phyloP scores from a whole-genome alignment of 2,113 vertebrate species.

The Pycnonotus jocosus region DNA sequence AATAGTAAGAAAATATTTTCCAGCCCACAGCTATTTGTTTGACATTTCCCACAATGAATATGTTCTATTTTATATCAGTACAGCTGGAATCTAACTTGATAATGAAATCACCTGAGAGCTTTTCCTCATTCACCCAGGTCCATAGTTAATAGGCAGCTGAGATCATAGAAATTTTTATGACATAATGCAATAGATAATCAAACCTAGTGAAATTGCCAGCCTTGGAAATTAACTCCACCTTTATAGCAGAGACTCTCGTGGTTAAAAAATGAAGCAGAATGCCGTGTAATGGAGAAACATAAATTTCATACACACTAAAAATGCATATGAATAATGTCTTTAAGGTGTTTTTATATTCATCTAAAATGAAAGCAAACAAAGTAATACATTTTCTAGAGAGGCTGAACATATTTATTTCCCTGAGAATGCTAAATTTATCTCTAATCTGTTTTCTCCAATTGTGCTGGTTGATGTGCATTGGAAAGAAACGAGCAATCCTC shows the following conservation, averaged over 20 bases:
- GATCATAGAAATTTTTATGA: conserved; percentile 21
- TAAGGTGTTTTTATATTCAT: conserved; percentile 56
- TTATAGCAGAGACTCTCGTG: background rate
- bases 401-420: conserved; percentile 27
- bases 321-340: conserved; percentile 43
- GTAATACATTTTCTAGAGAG: conserved; percentile 27
- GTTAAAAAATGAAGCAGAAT: conserved; percentile 16
- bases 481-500: background rate
- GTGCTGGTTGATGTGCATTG: background rate
- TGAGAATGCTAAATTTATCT: conserved; percentile 53
- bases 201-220: background rate
- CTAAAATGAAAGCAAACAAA: conserved; percentile 62
- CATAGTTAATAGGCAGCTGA: conserved; percentile 32
- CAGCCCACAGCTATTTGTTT: background rate
- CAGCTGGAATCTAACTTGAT: background rate
- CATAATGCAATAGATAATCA: background rate
- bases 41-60: background rate
- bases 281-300: conserved; percentile 25
- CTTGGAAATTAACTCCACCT: conserved; percentile 5
- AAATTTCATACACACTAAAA: conserved; percentile 39
- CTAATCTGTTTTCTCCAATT: conserved; percentile 19
- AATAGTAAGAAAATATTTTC: background rate
- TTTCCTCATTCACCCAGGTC: background rate
- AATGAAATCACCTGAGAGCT: background rate
- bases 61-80: background rate